These are phyloP conservation scores for Actinernus sp. DNA, from an alignment of 92 coral and sea anemone genomes.

Conservation along the genomic window DNA sequence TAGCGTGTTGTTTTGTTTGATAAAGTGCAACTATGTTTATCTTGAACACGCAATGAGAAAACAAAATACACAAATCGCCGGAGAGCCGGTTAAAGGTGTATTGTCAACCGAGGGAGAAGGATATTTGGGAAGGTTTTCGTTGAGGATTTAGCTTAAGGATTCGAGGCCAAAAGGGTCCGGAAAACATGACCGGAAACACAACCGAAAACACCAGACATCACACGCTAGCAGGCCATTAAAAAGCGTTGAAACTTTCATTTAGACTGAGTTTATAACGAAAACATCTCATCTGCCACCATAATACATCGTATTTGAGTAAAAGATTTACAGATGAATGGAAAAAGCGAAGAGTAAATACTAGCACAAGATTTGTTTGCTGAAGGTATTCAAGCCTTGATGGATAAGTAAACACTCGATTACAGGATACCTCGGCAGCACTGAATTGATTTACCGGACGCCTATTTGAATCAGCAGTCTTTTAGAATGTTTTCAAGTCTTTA, in stretches of 20 bases:
- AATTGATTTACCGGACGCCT: too few species aligned
- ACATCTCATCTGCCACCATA: conserved; percentile 84
- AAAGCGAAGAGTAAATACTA: conserved; percentile 68
- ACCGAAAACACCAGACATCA: conserved; percentile 69
- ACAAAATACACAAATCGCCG: not conserved
- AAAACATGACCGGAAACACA: conserved; percentile 67
- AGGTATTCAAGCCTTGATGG: conserved; percentile 75
- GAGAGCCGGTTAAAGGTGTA: not conserved
- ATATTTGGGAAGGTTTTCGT: not conserved
- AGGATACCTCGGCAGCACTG: too few species aligned
- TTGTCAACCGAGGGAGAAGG: not conserved
- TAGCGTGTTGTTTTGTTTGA: not conserved
- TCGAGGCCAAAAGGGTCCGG: conserved; percentile 22
- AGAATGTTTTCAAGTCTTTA: conserved; percentile 6
- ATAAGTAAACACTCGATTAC: conserved; percentile 74
- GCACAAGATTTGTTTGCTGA: conserved; percentile 66
- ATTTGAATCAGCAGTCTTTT: too few species aligned
- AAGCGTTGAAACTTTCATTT: conserved; percentile 83
- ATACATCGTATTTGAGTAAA: conserved; percentile 57
- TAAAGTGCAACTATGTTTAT: not conserved
- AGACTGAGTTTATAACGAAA: conserved; percentile 87
- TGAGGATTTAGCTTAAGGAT: conserved; percentile 12
- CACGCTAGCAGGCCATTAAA: conserved; percentile 70
- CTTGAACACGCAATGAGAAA: not conserved
- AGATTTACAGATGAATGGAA: conserved; percentile 58